Conservation (phyloP, 2,888 invertebrate species). For the Cremastinae sp. region DNA sequence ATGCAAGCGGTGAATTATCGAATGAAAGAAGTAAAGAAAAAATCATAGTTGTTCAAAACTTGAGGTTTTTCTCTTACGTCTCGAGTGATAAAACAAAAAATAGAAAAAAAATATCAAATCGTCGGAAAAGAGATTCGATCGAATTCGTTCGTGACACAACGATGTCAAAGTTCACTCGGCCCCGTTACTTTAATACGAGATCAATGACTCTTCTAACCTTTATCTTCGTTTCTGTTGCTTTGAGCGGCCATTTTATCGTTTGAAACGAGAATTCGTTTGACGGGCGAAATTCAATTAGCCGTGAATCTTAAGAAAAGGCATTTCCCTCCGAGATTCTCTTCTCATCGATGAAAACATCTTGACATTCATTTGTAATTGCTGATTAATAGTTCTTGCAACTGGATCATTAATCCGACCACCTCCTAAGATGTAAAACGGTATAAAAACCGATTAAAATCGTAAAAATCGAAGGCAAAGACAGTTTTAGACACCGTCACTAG, state of each 20-base stretch:
- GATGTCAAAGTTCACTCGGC: constrained; percentile 55
- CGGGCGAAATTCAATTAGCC: constrained; percentile 35
- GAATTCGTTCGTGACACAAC: not conserved
- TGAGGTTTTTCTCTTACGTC: not conserved
- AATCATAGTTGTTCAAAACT: not conserved
- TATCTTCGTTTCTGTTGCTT: not conserved
- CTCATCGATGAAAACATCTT: too few species aligned
- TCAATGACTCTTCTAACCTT: constrained; percentile 53
- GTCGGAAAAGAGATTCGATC: not conserved
- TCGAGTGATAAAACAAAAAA: not conserved
- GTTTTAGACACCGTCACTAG: too few species aligned
- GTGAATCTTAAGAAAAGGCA: not conserved
- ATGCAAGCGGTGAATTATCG: constrained; percentile 59
- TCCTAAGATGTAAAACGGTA: too few species aligned
- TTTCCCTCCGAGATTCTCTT: too few species aligned
- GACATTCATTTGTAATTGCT: too few species aligned
- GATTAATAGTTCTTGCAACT: too few species aligned
- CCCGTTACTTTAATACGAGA: constrained; percentile 50
- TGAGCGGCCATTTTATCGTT: not conserved
- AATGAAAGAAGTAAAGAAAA: not conserved
- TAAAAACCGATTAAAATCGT: too few species aligned
- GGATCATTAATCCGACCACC: too few species aligned
- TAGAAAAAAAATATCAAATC: not conserved
- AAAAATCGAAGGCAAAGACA: too few species aligned
- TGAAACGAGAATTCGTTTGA: too few species aligned